Percentiles rank a stretch among this genome's conserved stretches.
Evolutionary conservation across 1,140 invertebrate genomes (phyloP).

Genomic region (Ostrea denselamellosa): DNA sequence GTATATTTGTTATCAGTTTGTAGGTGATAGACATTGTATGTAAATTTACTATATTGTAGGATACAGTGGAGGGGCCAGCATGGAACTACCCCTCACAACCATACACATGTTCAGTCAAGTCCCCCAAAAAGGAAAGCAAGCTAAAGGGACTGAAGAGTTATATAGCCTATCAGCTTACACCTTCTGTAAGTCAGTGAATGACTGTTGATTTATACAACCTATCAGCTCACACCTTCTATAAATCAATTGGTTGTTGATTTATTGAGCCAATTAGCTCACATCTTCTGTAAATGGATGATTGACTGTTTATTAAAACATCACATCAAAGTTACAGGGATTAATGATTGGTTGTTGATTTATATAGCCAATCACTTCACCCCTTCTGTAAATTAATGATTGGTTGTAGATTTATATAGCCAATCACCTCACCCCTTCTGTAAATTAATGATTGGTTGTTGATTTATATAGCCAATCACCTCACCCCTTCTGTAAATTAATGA

Average conservation of each 20-base stretch:
- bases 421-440: slow-evolving; percentile 83
- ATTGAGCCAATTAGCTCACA: not conserved
- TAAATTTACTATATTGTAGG: slow-evolving; percentile 72
- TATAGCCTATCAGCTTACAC: slow-evolving; percentile 97
- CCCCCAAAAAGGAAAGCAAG: slow-evolving; percentile 97
- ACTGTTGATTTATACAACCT: slow-evolving; percentile 79
- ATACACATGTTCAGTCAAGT: slow-evolving; percentile 92
- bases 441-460: slow-evolving; percentile 80
- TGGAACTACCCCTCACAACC: slow-evolving; percentile 86
- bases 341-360: slow-evolving; percentile 79
- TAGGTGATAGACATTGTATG: not conserved
- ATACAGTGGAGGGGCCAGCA: slow-evolving; percentile 81
- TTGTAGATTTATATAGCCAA: no score
- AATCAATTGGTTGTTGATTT: slow-evolving; percentile 64
- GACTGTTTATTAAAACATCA: slow-evolving; percentile 83
- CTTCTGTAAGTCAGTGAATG: slow-evolving; percentile 83
- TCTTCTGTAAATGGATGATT: slow-evolving; percentile 84
- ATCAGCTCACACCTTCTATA: slow-evolving; percentile 84
- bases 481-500: slow-evolving; percentile 86
- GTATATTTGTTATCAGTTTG: not conserved
- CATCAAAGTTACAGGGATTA: no score
- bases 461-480: slow-evolving; percentile 97
- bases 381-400: slow-evolving; percentile 82
- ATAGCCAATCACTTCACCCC: slow-evolving; percentile 78
- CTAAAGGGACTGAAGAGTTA: slow-evolving; percentile 98